These are phyloP conservation scores for Melinaea marsaeus DNA, from an alignment of 2,888 invertebrate species.

Conservation along the genomic window DNA sequence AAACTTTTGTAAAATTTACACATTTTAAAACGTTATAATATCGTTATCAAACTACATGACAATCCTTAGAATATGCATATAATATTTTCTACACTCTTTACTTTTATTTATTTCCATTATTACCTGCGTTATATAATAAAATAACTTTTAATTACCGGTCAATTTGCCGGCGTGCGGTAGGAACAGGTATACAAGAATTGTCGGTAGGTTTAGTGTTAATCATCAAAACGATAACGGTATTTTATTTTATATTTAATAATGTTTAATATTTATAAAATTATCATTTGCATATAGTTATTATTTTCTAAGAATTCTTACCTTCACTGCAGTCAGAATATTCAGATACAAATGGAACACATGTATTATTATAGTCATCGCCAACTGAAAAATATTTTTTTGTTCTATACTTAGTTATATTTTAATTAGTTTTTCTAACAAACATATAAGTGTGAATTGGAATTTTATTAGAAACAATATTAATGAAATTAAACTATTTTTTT, in stretches of 20 bases:
- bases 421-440: no score
- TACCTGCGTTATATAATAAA: no score
- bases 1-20: no score
- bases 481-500: background rate
- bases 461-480: background rate
- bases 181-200: no score
- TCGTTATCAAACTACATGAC: no score
- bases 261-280: background rate
- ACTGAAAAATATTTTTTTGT: conserved; percentile 47
- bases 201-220: no score
- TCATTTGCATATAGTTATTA: background rate
- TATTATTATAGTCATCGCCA: conserved; percentile 33
- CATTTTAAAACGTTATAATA: no score
- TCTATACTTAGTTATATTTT: background rate
- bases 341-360: conserved; percentile 61
- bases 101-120: no score
- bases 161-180: no score
- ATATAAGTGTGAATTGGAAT: background rate
- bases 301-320: conserved; percentile 42
- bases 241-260: background rate
- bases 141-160: no score
- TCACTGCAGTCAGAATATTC: conserved; percentile 59
- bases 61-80: no score
- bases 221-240: background rate
- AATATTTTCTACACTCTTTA: no score